A percentile compares a stretch with the other conserved stretches of the same genome.
phyloP scores from a whole-genome alignment of 2,113 vertebrate genomes.

The Gobio gobio region DNA sequence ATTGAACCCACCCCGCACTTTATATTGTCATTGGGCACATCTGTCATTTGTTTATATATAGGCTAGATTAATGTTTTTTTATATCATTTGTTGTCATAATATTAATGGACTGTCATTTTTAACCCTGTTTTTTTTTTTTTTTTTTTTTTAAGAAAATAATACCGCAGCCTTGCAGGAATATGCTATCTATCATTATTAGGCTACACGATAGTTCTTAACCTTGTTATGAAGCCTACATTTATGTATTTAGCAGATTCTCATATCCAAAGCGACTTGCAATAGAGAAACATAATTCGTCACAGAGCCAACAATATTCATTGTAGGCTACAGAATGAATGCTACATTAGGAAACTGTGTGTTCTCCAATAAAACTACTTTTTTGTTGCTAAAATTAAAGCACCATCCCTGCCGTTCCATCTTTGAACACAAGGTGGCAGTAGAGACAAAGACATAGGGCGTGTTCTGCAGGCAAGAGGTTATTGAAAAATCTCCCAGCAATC shows the following conservation, averaged over 20 bases:
- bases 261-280: neutral
- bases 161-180: neutral
- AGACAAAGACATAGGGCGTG: neutral
- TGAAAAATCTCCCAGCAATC: neutral
- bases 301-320: neutral
- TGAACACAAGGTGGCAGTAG: conserved; percentile 47
- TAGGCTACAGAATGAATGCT: neutral
- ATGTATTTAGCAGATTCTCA: neutral
- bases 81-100: neutral
- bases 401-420: neutral
- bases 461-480: neutral
- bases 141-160: neutral
- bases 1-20: neutral
- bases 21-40: neutral
- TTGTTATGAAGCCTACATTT: too few relatives aligned
- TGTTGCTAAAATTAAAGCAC: neutral
- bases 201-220: too few relatives aligned
- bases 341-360: neutral
- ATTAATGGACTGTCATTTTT: neutral
- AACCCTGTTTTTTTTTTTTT: neutral
- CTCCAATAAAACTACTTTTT: neutral
- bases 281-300: neutral
- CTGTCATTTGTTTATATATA: neutral
- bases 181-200: neutral
- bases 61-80: neutral